These are phyloP conservation scores for Epizoanthus stellaris DNA, from an alignment of 92 coral and sea anemone genomes.

Conservation along the genomic window DNA sequence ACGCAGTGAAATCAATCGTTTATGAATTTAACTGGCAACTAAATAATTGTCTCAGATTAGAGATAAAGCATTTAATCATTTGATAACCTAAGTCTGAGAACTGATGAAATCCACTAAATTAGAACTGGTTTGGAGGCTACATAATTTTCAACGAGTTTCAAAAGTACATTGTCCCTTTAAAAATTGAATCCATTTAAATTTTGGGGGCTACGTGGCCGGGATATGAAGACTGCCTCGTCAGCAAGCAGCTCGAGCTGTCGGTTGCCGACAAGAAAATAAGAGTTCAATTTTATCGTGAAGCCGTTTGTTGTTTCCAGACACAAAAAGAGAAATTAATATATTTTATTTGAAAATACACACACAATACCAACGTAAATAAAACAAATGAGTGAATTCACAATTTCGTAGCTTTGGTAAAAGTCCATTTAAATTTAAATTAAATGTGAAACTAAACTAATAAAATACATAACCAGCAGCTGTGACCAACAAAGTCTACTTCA, in stretches of 20 bases:
- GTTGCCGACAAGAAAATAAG: not conserved
- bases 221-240: not conserved
- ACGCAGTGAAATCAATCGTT: not conserved
- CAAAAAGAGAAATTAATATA: slow-evolving; percentile 33
- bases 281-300: too few species aligned
- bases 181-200: slow-evolving; percentile 22
- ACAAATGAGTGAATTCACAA: slow-evolving; percentile 19
- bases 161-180: slow-evolving; percentile 13
- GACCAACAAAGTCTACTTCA: not conserved
- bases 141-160: not conserved
- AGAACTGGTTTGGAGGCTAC: not conserved
- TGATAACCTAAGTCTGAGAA: not conserved
- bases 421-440: slow-evolving; percentile 5
- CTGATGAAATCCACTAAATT: not conserved
- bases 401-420: slow-evolving; percentile 31
- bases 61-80: not conserved
- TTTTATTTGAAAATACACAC: slow-evolving; percentile 21
- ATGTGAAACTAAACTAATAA: slow-evolving; percentile 15
- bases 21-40: not conserved
- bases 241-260: not conserved
- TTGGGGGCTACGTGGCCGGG: not conserved
- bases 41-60: slow-evolving; percentile 3
- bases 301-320: not conserved
- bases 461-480: slow-evolving; percentile 8
- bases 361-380: slow-evolving; percentile 18